Conservation (phyloP, 2,888 invertebrate genomes). For the Melanargia galathea region DNA sequence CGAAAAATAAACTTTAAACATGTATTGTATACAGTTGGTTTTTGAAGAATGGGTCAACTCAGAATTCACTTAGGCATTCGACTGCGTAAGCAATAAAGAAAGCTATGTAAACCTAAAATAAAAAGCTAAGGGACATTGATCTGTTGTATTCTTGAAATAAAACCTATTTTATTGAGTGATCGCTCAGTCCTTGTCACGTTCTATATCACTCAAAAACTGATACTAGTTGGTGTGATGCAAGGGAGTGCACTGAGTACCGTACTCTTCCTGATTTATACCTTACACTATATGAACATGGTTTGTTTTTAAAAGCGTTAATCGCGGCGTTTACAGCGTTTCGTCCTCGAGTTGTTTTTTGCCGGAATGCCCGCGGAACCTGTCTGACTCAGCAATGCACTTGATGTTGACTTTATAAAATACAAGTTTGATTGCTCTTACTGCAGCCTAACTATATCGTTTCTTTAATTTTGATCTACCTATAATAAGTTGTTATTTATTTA, state of each 20-base stretch:
- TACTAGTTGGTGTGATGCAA: slow-evolving; percentile 61
- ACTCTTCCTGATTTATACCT: slow-evolving; percentile 54
- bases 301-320: slow-evolving; percentile 47
- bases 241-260: slow-evolving; percentile 51
- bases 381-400: slow-evolving; percentile 60
- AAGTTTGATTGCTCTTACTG: slow-evolving; percentile 57
- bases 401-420: slow-evolving; percentile 67
- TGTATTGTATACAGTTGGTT: slow-evolving; percentile 55
- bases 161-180: slow-evolving; percentile 77
- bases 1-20: slow-evolving; percentile 36
- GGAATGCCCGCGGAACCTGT: slow-evolving; percentile 78
- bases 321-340: slow-evolving; percentile 51
- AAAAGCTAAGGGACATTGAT: slow-evolving; percentile 69
- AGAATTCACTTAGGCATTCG: slow-evolving; percentile 64
- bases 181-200: slow-evolving; percentile 70
- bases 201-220: slow-evolving; percentile 64
- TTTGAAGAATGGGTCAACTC: slow-evolving; percentile 48
- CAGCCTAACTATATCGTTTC: slow-evolving; percentile 30
- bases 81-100: slow-evolving; percentile 58
- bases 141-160: slow-evolving; percentile 71
- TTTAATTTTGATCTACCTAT: slow-evolving; percentile 23
- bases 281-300: slow-evolving; percentile 57
- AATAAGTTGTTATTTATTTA: slow-evolving; percentile 21
- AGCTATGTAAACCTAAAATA: slow-evolving; percentile 55
- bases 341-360: slow-evolving; percentile 42